phyloP scores from a whole-genome alignment of 2,888 invertebrate species.

The Apodemia zela region DNA sequence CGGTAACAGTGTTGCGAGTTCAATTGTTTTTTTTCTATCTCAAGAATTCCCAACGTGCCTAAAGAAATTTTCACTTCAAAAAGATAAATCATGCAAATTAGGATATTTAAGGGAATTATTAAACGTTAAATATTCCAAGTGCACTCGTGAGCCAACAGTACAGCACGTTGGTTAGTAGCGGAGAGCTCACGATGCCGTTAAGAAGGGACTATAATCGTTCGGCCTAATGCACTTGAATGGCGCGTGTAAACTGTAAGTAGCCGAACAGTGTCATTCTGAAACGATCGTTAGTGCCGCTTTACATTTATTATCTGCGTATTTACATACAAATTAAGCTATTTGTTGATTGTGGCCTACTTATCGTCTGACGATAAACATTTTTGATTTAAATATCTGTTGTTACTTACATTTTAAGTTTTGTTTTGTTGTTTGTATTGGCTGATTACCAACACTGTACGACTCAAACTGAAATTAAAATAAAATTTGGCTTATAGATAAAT shows the following conservation, averaged over 20 bases:
- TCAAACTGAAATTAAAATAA: too few relatives aligned
- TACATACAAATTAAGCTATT: constrained; percentile 1
- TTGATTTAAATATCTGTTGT: background rate
- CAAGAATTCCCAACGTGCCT: too few relatives aligned
- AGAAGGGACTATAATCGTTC: constrained; percentile 57
- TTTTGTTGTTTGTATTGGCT: too few relatives aligned
- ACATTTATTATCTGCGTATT: constrained; percentile 4
- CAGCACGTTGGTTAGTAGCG: constrained; percentile 41
- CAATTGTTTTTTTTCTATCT: too few relatives aligned
- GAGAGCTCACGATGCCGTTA: constrained; percentile 56
- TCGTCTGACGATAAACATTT: background rate
- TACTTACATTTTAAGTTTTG: background rate
- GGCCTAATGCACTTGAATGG: constrained; percentile 45
- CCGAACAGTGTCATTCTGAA: constrained; percentile 41
- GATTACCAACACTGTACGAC: too few relatives aligned
- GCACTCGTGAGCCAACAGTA: constrained; percentile 49
- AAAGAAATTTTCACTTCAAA: too few relatives aligned
- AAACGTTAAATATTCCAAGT: constrained; percentile 44
- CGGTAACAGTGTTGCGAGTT: too few relatives aligned
- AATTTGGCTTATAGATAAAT: too few relatives aligned
- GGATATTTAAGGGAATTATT: too few relatives aligned
- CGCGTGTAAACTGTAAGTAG: constrained; percentile 53
- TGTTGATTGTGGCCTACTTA: constrained; percentile 1
- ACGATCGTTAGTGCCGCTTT: constrained; percentile 26
- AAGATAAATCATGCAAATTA: too few relatives aligned